Conservation (phyloP, 2,797 vertebrate genomes). For the Microchirus variegatus region DNA sequence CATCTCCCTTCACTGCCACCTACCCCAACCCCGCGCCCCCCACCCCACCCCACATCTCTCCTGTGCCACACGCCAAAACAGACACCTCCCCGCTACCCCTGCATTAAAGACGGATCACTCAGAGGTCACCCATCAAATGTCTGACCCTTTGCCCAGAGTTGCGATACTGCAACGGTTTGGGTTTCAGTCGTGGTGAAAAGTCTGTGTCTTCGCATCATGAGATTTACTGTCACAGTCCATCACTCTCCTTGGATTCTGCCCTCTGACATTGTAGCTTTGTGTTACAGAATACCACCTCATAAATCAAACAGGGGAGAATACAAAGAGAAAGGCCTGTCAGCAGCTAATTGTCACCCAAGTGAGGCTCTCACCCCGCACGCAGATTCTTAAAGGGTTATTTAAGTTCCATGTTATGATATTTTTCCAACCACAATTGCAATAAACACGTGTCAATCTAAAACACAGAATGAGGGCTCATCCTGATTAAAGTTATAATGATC, state of each 20-base stretch:
- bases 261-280: constrained; percentile 31
- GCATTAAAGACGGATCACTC: constrained; percentile 29
- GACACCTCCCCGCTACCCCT: constrained; percentile 44
- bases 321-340: constrained; percentile 43
- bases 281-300: constrained; percentile 51
- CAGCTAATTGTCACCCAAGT: constrained; percentile 45
- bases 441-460: constrained; percentile 7
- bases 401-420: constrained; percentile 3
- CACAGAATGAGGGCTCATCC: constrained; percentile 14
- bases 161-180: constrained; percentile 24
- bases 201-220: constrained; percentile 50
- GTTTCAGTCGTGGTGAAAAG: constrained; percentile 46
- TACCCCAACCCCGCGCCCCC: constrained; percentile 7
- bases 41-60: constrained; percentile 21
- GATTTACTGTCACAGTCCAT: constrained; percentile 52
- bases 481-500: constrained; percentile 48
- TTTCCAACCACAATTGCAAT: not conserved
- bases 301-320: constrained; percentile 59
- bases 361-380: no score
- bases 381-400: constrained; percentile 4
- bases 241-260: constrained; percentile 38
- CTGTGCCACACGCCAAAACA: constrained; percentile 38
- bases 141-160: constrained; percentile 27
- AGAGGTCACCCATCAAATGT: constrained; percentile 37
- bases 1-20: constrained; percentile 50